phyloP scores from a whole-genome alignment of 1,140 invertebrate genomes.

The Temnothorax longispinosus region DNA sequence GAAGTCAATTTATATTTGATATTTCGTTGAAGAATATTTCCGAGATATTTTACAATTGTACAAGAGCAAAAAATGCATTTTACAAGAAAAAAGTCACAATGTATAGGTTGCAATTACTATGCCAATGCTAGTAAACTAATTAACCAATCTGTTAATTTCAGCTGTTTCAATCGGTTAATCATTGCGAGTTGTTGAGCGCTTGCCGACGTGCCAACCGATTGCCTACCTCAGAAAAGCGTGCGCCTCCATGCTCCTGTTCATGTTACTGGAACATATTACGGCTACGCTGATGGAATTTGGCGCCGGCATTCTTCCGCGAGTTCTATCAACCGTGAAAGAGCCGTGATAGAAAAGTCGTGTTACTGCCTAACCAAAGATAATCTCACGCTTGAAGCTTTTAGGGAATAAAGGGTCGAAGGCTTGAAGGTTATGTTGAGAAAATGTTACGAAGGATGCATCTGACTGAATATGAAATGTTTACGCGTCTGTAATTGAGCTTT shows the following conservation, averaged over 20 bases:
- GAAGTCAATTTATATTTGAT: background rate
- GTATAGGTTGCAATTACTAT: background rate
- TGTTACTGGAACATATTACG: conserved; percentile 99
- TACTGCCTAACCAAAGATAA: conserved; percentile 46
- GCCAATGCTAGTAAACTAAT: background rate
- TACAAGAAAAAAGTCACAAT: background rate
- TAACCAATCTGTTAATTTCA: too few relatives aligned
- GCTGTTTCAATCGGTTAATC: background rate
- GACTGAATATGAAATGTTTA: background rate
- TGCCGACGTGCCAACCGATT: background rate
- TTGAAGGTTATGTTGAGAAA: conserved; percentile 45
- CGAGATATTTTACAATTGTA: background rate
- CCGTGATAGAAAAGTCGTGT: conserved; percentile 17
- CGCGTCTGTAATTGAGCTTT: background rate
- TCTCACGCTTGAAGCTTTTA: conserved; percentile 8
- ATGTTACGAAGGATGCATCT: conserved; percentile 35
- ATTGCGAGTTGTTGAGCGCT: background rate
- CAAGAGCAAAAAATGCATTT: background rate
- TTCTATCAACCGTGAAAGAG: conserved; percentile 35
- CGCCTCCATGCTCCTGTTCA: conserved; percentile 99
- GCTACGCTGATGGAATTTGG: conserved; percentile 92
- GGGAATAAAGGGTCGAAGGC: too few relatives aligned
- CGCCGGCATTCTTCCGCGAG: conserved; percentile 78
- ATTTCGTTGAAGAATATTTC: background rate
- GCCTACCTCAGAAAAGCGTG: conserved; percentile 95